Conservation (phyloP, 2,113 vertebrate genomes). For the Strix aluco region DNA sequence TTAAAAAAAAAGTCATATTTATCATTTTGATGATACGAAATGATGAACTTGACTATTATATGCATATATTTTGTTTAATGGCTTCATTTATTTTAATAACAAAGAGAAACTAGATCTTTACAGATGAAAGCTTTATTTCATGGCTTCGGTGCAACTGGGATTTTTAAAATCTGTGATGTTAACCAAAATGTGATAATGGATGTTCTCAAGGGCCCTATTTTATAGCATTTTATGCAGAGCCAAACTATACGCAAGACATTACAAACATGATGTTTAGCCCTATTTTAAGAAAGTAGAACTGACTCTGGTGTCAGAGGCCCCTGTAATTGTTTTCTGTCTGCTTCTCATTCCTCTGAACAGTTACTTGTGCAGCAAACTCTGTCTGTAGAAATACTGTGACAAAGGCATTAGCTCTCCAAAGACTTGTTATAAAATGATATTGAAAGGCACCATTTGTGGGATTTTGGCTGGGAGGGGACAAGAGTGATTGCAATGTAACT, state of each 20-base stretch:
- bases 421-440: constrained; percentile 19
- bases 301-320: constrained; percentile 35
- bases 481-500: not conserved
- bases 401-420: constrained; percentile 27
- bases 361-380: not conserved
- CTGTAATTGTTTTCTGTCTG: constrained; percentile 35
- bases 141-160: constrained; percentile 65
- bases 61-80: constrained; percentile 75
- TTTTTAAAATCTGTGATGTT: constrained; percentile 76
- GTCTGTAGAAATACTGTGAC: constrained; percentile 18
- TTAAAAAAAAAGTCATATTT: constrained; percentile 58
- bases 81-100: constrained; percentile 81
- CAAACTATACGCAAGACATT: constrained; percentile 52
- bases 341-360: not conserved
- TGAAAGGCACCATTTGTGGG: constrained; percentile 13
- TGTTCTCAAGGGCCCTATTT: constrained; percentile 74
- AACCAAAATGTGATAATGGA: constrained; percentile 80
- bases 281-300: constrained; percentile 55
- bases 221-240: constrained; percentile 65
- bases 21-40: constrained; percentile 65
- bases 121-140: constrained; percentile 76
- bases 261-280: constrained; percentile 53
- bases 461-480: constrained; percentile 22
- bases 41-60: constrained; percentile 63
- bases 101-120: constrained; percentile 77